A percentile compares a stretch with the other conserved stretches of the same genome.
phyloP scores from a whole-genome alignment of 2,797 vertebrate genomes.

The Sciurus vulgaris region DNA sequence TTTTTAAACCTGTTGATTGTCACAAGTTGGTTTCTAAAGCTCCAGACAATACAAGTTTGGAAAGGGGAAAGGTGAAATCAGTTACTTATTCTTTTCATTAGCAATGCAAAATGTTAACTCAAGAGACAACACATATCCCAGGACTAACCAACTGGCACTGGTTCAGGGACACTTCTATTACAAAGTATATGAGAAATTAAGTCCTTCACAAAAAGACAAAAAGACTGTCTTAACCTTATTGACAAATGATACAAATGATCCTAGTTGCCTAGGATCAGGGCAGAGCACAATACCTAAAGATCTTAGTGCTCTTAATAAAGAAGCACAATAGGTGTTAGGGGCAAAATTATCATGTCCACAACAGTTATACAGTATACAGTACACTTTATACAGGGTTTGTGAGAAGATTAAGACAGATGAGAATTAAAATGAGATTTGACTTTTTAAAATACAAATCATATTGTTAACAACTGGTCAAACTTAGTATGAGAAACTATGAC shows the following conservation, averaged over 20 bases:
- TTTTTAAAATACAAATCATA: background rate
- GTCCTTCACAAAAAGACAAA: background rate
- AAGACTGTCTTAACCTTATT: background rate
- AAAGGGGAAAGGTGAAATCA: background rate
- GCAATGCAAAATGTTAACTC: background rate
- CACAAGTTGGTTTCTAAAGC: background rate
- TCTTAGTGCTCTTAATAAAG: background rate
- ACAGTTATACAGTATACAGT: background rate
- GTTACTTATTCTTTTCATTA: background rate
- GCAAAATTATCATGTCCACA: background rate
- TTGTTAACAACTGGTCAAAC: background rate
- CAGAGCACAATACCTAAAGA: background rate
- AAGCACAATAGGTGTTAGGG: background rate
- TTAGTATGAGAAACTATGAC: background rate
- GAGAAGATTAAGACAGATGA: background rate
- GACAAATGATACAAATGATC: background rate
- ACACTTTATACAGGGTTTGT: background rate
- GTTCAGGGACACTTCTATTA: background rate
- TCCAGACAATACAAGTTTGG: background rate
- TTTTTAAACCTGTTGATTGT: background rate
- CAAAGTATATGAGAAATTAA: background rate
- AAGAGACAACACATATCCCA: background rate
- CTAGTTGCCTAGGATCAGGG: background rate
- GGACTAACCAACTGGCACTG: background rate
- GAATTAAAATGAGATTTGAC: background rate